Conservation (phyloP, 1,140 invertebrate genomes). For the Zelostemma sp. region DNA sequence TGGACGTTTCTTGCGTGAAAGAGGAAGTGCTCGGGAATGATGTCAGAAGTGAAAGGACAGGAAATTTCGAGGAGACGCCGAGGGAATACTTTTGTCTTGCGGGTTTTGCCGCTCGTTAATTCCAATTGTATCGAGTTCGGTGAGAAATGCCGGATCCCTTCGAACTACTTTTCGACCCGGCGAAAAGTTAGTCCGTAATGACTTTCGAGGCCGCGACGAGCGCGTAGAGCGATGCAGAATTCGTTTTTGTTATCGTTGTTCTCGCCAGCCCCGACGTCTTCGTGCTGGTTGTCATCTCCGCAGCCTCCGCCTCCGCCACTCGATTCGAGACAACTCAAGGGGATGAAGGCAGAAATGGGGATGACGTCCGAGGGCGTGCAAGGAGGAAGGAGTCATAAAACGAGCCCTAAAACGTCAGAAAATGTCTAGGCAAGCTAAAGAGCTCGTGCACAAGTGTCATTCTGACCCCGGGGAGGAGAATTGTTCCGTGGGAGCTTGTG, state of each 20-base stretch:
- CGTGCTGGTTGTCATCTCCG: neutral
- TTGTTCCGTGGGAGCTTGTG: conserved; percentile 17
- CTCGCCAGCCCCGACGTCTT: conserved; percentile 1
- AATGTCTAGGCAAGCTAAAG: conserved; percentile 70
- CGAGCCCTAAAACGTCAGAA: neutral
- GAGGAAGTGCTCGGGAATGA: no score
- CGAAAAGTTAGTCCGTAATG: neutral
- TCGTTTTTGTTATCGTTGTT: neutral
- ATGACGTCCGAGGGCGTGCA: conserved; percentile 4
- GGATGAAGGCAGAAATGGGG: conserved; percentile 8
- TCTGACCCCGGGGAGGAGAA: conserved; percentile 59
- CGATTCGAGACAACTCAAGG: neutral
- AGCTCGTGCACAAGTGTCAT: conserved; percentile 76
- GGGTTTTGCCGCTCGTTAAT: neutral
- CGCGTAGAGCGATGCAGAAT: conserved; percentile 9
- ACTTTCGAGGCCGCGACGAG: neutral
- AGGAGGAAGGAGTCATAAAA: neutral
- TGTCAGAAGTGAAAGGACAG: no score
- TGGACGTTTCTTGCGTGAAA: no score
- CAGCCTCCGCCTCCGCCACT: conserved; percentile 23
- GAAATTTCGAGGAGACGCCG: no score
- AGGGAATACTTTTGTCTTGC: neutral
- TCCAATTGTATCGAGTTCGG: neutral
- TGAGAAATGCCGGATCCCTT: no score
- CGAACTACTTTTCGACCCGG: neutral